Base-by-base conservation (phyloP, 2,113 vertebrate species). In the Sylvia atricapilla region DNA sequence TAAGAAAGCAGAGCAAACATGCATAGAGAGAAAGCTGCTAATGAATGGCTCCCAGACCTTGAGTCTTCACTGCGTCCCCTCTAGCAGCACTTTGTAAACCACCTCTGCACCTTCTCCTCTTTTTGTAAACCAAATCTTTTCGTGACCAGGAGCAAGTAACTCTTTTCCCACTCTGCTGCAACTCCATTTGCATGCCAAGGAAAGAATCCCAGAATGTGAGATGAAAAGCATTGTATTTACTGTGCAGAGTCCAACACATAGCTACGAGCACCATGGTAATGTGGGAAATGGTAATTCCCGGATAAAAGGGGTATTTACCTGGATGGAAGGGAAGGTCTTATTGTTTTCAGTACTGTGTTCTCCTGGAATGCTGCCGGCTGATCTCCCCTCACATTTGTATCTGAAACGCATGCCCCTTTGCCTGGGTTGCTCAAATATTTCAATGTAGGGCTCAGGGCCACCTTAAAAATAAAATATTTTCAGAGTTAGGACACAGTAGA, bases 381-480 rank as follows among this genome's bases (percentile, higher is more conserved):
- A 99, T 67, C 99, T 98, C 24, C 99, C 99, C 96, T 99, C 99
- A 73, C 99, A 99, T 94, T 99, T 99, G 97, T 99, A 99, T 80
- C 99, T 98, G 97, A 99, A 99, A 77, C 99, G 99, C 99, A 99
- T 99, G 35, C 99, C 99, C 93, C 99, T 98, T 95, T 99, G 99
- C 92, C 98, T 98, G 88, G 99, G 99, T 93, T 99, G 99, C 93
- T 99, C 99, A 50, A 98, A 98, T 95, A 99, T 99, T 97, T 99
- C 98, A 90, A 99, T 96, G 67, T 98, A 98, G 7, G 99, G 99
- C 84, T 98, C 98, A 97, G 97, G 98, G 96, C 96, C 97, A 98
- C 98, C 97, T 98, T 93, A 63, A 93, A 87, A 90, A 46, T 50
- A 88, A 81, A 74, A 37, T 6, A 25, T 35, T 64, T 66, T 37